Percentiles rank a stretch among this genome's conserved stretches.
Evolutionary conservation across 1,140 invertebrate species (phyloP).

Genomic region (Reticulitermes speratus): DNA sequence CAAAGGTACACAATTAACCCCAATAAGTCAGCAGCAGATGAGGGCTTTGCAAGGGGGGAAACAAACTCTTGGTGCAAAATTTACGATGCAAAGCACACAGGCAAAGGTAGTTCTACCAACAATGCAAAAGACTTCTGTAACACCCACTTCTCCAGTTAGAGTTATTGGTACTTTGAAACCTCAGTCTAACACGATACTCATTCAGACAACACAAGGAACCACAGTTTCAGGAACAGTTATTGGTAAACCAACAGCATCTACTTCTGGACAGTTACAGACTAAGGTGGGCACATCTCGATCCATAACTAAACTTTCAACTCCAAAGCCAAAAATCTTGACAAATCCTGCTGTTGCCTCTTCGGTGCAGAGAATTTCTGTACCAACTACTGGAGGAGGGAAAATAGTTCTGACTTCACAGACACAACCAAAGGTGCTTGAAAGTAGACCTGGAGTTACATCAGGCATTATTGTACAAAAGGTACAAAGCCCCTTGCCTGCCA

Average conservation of each 20-base stretch:
- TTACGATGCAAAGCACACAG: constrained; percentile 28
- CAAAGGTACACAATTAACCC: constrained; percentile 51
- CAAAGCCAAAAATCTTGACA: not conserved
- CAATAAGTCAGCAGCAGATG: constrained; percentile 49
- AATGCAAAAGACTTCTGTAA: constrained; percentile 23
- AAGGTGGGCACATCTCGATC: not conserved
- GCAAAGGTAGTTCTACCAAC: constrained; percentile 27
- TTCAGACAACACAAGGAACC: constrained; percentile 43
- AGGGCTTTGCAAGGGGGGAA: constrained; percentile 42
- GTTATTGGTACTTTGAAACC: constrained; percentile 19
- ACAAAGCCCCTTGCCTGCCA: not conserved
- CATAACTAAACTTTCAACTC: not conserved
- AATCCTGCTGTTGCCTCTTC: not conserved
- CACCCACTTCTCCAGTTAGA: not conserved
- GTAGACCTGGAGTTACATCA: not conserved
- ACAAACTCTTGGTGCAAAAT: constrained; percentile 30
- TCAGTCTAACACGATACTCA: constrained; percentile 40
- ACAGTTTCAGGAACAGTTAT: constrained; percentile 36
- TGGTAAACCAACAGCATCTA: not conserved
- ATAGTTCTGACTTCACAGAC: not conserved
- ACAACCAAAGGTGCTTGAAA: not conserved
- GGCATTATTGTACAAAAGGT: constrained; percentile 18
- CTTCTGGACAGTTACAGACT: not conserved
- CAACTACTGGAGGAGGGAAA: not conserved
- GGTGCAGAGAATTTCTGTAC: constrained; percentile 18